phyloP scores from a whole-genome alignment of 2,113 vertebrate species.

The Ceratotherium simum region DNA sequence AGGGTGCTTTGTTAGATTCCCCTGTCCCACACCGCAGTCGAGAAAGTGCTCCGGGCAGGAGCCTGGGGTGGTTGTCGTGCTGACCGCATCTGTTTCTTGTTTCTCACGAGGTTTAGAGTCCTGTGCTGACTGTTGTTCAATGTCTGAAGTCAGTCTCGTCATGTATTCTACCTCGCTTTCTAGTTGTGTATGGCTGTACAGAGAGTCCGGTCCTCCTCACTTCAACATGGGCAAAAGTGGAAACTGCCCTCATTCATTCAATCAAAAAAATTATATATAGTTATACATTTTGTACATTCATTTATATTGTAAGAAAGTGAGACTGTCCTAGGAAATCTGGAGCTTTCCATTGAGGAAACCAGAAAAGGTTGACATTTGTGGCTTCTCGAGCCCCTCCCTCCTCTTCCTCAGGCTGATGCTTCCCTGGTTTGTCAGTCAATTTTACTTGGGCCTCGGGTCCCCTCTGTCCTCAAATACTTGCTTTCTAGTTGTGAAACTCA shows the following conservation, averaged over 20 bases:
- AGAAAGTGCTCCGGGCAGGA: neutral
- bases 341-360: neutral
- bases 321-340: neutral
- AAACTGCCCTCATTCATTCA: neutral
- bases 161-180: neutral
- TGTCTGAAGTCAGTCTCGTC: neutral
- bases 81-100: neutral
- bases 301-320: neutral
- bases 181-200: neutral
- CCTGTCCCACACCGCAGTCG: fast-evolving
- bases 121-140: neutral
- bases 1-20: neutral
- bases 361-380: neutral
- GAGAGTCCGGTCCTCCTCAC: neutral
- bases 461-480: neutral
- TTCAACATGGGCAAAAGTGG: neutral
- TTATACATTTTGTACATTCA: neutral
- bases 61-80: neutral
- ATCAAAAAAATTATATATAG: neutral
- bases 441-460: neutral
- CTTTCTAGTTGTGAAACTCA: neutral
- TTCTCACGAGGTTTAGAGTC: neutral
- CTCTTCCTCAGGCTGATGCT: neutral
- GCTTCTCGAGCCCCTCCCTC: neutral
- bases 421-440: neutral